Conservation (phyloP, 1,140 invertebrate genomes). For the Trissolcus basalis region DNA sequence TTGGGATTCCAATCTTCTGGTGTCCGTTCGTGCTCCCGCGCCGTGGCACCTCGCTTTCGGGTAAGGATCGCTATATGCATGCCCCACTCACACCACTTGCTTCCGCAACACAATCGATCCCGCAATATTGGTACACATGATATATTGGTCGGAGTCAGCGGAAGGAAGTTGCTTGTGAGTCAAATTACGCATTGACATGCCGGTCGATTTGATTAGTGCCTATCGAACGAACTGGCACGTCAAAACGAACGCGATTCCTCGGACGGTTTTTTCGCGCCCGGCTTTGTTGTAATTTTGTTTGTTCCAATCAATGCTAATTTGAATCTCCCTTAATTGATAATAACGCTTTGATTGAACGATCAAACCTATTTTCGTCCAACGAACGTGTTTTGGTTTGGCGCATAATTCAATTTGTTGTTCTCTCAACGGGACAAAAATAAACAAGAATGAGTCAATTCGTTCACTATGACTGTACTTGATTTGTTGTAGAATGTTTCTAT, state of each 20-base stretch:
- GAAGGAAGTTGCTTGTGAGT: constrained; percentile 52
- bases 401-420: background rate
- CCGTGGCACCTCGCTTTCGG: constrained; percentile 22
- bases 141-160: constrained; percentile 37
- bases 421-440: background rate
- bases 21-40: constrained; percentile 48
- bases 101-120: constrained; percentile 44
- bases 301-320: constrained; percentile 21
- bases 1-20: constrained; percentile 60
- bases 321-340: constrained; percentile 12
- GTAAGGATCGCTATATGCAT: constrained; percentile 42
- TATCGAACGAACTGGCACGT: constrained; percentile 27
- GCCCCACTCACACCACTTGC: constrained; percentile 32
- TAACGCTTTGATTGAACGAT: constrained; percentile 9
- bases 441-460: no score
- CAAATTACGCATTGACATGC: constrained; percentile 47
- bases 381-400: constrained; percentile 7
- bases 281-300: constrained; percentile 34
- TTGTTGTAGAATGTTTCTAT: no score
- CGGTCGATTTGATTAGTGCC: constrained; percentile 47
- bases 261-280: constrained; percentile 19
- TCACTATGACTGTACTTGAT: no score
- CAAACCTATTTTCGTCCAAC: background rate
- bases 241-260: constrained; percentile 42
- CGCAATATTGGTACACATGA: constrained; percentile 48